Conservation (phyloP, 1,140 invertebrate genomes). For the Eriosoma lanigerum region DNA sequence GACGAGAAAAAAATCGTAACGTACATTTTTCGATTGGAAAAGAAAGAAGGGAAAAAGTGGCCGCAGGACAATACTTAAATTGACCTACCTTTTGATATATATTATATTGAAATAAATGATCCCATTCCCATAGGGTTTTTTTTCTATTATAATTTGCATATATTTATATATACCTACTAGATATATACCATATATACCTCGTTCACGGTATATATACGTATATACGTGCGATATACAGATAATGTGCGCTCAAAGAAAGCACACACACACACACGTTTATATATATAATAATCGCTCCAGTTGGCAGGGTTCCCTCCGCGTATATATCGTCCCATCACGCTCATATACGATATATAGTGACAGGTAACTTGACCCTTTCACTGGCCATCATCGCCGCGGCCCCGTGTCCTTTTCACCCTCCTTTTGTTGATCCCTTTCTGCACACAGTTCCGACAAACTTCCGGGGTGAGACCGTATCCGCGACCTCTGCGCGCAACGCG, state of each 20-base stretch:
- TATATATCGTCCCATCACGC: no score
- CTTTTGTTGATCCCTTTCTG: background rate
- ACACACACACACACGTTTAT: background rate
- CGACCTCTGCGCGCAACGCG: constrained; percentile 23
- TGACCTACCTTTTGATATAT: constrained; percentile 51
- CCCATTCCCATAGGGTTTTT: constrained; percentile 47
- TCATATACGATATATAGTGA: background rate
- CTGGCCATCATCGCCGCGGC: background rate
- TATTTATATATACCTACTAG: background rate
- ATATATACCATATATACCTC: no score
- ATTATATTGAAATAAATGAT: constrained; percentile 50
- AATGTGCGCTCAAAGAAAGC: constrained; percentile 36
- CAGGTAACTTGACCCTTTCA: constrained; percentile 51
- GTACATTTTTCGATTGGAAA: constrained; percentile 37
- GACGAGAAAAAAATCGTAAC: constrained; percentile 34
- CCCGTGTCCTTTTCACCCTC: constrained; percentile 46
- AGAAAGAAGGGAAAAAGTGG: constrained; percentile 31
- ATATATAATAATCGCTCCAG: constrained; percentile 35
- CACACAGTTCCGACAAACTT: constrained; percentile 4
- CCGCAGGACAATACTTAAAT: constrained; percentile 23
- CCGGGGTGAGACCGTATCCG: constrained; percentile 49
- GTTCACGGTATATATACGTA: no score
- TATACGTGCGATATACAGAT: constrained; percentile 33
- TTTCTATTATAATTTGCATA: constrained; percentile 38
- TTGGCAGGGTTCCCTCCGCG: constrained; percentile 22